Base-by-base conservation (phyloP, 2,113 vertebrate species). In the Cyprinodon brontotheroides region DNA sequence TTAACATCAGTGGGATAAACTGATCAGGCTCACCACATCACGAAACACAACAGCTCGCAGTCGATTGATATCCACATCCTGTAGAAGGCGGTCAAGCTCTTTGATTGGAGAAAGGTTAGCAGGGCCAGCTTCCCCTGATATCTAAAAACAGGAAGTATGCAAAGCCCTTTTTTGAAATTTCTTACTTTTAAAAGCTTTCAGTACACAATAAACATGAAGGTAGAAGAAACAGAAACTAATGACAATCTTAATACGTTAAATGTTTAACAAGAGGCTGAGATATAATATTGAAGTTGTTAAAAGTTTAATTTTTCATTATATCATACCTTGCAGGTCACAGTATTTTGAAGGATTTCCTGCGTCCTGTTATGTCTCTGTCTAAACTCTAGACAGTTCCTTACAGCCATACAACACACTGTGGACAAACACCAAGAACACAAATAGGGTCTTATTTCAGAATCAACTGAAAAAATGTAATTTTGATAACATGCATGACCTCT, bases 21-120 rank as follows among this genome's bases (percentile, higher is more conserved):
- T 38, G 4, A 60, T 3, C 3, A 22, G 38, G 94, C 96, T 96
- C 80, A 99, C 98, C 94, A 99, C 97, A 65, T 99, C 97, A 64
- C 97, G 95, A 86, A 98, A 99, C 79, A 99, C 97, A 68, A 99
- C 97, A 10, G 98, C 97, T 50, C 97, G 95, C 4, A 99, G 94
- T 38, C 97, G 96, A 92, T 97, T 98, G 85, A 99, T 99, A 81
- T 99, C 98, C 74, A 97, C 96, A 71, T 99, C 98, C 91, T 99
- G 97, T 90, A 99, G 95, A 79, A 98, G 97, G 70, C 96, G 94
- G 79, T 99, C 97, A 0, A 96, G 96, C 85, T 99, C 97, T 91
- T 97, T 96, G 87, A 98, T 96, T 65, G 96, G 95, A 90, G 96
- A 99, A 86, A 97, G 92, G 88, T 97, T 96, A 86, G 95, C 92